A percentile compares a stretch with the other conserved stretches of the same genome.
phyloP scores from a whole-genome alignment of 2,888 invertebrate genomes.

The Keiferia lycopersicella region DNA sequence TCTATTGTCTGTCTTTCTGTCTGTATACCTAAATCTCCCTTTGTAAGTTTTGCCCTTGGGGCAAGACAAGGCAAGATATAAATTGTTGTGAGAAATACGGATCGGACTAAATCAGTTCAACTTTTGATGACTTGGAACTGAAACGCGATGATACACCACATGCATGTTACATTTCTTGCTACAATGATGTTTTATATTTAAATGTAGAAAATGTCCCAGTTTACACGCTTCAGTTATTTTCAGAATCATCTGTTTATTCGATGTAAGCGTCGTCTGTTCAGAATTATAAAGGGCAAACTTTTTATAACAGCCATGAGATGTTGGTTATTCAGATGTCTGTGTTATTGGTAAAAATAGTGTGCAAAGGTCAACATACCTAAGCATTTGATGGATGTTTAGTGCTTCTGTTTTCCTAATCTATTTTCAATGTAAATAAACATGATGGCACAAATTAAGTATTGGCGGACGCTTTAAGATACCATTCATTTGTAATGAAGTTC shows the following conservation, averaged over 20 bases:
- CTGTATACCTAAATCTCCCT: no score
- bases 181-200: slow-evolving; percentile 21
- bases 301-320: slow-evolving; percentile 41
- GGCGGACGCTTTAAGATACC: no score
- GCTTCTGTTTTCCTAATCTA: slow-evolving; percentile 1
- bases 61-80: no score
- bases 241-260: slow-evolving; percentile 35
- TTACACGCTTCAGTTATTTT: slow-evolving; percentile 52
- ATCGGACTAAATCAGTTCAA: no score
- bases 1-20: no score
- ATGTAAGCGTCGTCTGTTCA: not conserved
- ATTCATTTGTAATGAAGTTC: no score
- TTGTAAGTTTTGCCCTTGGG: no score
- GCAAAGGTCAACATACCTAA: slow-evolving; percentile 10
- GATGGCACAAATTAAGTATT: not conserved
- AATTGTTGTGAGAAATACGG: no score
- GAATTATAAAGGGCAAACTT: no score
- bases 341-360: not conserved
- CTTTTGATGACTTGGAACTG: no score
- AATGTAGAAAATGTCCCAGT: slow-evolving; percentile 47
- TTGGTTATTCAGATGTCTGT: slow-evolving; percentile 33
- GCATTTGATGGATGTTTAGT: not conserved
- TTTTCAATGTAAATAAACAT: not conserved
- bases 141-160: not conserved
- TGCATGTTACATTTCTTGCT: slow-evolving; percentile 10